These are phyloP conservation scores for Deilephila elpenor DNA, from an alignment of 2,888 invertebrate genomes.

Conservation along the genomic window DNA sequence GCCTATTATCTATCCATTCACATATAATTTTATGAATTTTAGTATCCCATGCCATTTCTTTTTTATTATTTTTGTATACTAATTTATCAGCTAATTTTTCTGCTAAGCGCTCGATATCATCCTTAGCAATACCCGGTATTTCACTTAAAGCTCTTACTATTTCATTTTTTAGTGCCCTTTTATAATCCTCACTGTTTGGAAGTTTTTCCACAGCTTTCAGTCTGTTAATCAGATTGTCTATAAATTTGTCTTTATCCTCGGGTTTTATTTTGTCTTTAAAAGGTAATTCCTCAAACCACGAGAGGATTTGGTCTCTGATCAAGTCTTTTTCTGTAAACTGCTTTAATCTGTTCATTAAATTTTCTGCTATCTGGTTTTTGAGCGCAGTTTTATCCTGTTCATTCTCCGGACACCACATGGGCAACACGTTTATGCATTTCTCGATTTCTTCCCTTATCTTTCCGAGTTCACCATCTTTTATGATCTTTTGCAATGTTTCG, in stretches of 20 bases:
- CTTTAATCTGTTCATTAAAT: conserved; percentile 43
- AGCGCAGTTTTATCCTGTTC: conserved; percentile 45
- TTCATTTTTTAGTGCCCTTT: conserved; percentile 42
- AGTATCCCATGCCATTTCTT: background rate
- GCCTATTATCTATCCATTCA: conserved; percentile 2
- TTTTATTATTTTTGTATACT: background rate
- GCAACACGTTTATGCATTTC: conserved; percentile 47
- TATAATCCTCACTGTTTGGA: conserved; percentile 37
- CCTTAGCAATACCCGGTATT: conserved; percentile 37
- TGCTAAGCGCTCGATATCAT: conserved; percentile 32
- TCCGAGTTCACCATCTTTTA: conserved; percentile 42
- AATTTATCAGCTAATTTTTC: conserved; percentile 35
- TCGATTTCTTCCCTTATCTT: conserved; percentile 45
- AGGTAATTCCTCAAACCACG: conserved; percentile 42
- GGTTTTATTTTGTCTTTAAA: conserved; percentile 39
- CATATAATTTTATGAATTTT: background rate
- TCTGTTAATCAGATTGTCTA: conserved; percentile 40
- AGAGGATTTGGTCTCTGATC: conserved; percentile 39
- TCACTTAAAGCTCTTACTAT: conserved; percentile 43
- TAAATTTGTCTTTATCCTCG: conserved; percentile 36
- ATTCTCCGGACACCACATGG: conserved; percentile 56
- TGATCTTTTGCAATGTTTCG: conserved; percentile 41
- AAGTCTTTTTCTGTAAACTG: conserved; percentile 38
- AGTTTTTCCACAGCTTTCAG: conserved; percentile 41
- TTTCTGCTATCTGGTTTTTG: conserved; percentile 47